Percentiles rank a stretch among this genome's conserved stretches.
These are phyloP conservation scores for Darevskia nairensis DNA, from an alignment of 2,797 vertebrate genomes.

Conservation along the genomic window DNA sequence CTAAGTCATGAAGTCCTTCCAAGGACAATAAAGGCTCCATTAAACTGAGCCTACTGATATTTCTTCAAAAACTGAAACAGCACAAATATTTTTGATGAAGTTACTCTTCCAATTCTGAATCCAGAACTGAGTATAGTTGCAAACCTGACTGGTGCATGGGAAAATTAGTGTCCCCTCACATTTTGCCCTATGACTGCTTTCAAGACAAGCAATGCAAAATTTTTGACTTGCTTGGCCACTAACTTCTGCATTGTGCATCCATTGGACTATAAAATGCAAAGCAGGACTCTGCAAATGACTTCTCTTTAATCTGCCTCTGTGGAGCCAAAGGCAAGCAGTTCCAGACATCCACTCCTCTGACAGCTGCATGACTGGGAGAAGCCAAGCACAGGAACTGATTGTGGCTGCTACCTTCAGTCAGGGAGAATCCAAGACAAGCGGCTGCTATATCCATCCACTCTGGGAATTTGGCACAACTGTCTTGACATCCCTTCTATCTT, in stretches of 20 bases:
- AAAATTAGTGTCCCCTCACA: neutral
- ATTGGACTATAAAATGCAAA: neutral
- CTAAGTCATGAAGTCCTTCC: neutral
- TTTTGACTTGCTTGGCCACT: no score
- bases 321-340: neutral
- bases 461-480: no score
- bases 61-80: neutral
- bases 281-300: neutral
- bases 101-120: slow-evolving; percentile 17
- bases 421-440: neutral
- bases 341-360: neutral
- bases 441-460: no score
- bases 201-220: neutral
- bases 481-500: neutral
- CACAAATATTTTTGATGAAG: slow-evolving; percentile 5
- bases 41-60: neutral
- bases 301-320: neutral
- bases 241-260: neutral
- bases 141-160: neutral
- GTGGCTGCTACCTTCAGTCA: neutral
- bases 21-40: neutral
- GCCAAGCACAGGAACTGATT: neutral
- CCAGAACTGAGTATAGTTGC: neutral
- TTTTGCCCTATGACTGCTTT: neutral
- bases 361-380: neutral